Percentiles rank a stretch among this genome's conserved stretches.
Conservation (phyloP, 2,888 invertebrate species). For the Invenusta paracnida region DNA sequence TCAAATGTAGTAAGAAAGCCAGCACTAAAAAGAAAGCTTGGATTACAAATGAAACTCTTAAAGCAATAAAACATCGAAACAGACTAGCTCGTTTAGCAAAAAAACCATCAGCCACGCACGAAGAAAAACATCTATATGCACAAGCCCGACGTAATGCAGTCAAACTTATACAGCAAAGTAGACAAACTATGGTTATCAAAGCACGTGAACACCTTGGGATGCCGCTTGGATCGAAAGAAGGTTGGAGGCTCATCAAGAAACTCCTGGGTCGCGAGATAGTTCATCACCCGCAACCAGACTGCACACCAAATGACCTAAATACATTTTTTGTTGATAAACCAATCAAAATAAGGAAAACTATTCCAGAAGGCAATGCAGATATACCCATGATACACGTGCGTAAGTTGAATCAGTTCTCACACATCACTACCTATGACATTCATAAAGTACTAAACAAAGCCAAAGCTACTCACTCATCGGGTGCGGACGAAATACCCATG, state of each 20-base stretch:
- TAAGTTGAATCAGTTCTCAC: slow-evolving; percentile 21
- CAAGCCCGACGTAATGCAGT: not conserved
- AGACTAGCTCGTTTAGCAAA: not conserved
- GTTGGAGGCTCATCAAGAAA: not conserved
- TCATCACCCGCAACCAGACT: not conserved
- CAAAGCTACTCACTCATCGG: not conserved
- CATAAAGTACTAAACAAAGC: not conserved
- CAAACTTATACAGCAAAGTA: not conserved
- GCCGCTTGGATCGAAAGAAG: not conserved
- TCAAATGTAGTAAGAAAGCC: not conserved
- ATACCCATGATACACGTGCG: slow-evolving; percentile 25
- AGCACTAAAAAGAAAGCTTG: not conserved
- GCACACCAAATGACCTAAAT: slow-evolving; percentile 4
- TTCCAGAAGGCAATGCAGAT: slow-evolving; percentile 29
- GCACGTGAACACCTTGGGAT: not conserved
- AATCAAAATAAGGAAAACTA: slow-evolving; percentile 15
- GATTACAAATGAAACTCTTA: not conserved
- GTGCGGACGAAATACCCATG: slow-evolving; percentile 9
- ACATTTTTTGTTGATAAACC: slow-evolving; percentile 29
- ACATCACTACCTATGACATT: not conserved
- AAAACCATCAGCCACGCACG: not conserved
- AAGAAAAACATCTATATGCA: not conserved
- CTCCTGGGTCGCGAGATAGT: not conserved
- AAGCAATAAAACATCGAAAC: slow-evolving; percentile 8
- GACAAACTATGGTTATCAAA: not conserved